Evolutionary conservation across 1,140 invertebrate species (phyloP), one percentile per base, ranked within the genome.

Genomic region (Piezodorus guildinii): DNA sequence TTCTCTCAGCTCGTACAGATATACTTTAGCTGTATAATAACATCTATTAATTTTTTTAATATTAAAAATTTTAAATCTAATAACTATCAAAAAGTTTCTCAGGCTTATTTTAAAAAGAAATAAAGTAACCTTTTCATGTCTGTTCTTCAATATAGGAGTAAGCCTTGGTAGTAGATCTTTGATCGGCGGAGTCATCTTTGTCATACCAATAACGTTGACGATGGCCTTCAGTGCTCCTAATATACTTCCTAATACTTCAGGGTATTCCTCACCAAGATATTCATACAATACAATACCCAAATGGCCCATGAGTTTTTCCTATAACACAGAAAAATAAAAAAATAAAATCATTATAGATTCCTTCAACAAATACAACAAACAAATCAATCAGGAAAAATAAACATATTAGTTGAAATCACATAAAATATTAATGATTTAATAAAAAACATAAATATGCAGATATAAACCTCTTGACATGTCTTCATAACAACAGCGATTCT

Each of bases 121-220:
- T 16, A 52, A 52, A 9, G n/a, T 5, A 4, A 77, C 81, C 71
- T 84, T 84, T 70, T 84, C 82, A 62, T 84, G 83, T 69, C 83
- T 81, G 76, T 93, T 94, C 75, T 99, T 99, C 16, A 99, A 79
- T 72, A 99, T 99, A 0, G 97, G 97, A 3, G 97, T 99, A 1
- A 99, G 77, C 67, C 96, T 80, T 0, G 96, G 97, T 21, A 99
- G 77, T 1, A 99, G 78, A 80, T 99, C 97, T 80, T 99, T 99
- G 67, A 99, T 99, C 3, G 96, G 96, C 6, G 97, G 97, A 6
- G 94, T 99, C 96, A 99, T 99, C 80, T 99, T 99, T 0, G 95
- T 98, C 96, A 99, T 99, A 71, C 96, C 96, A 74, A 99, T 99
- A 3, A 99, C 97, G 77, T 98, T 99, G 0, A 99, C 96, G 71